Evolutionary conservation across 92 coral and sea anemone genomes (phyloP), one percentile per base, ranked within the genome.

Genomic region (Blastomussa wellsi): DNA sequence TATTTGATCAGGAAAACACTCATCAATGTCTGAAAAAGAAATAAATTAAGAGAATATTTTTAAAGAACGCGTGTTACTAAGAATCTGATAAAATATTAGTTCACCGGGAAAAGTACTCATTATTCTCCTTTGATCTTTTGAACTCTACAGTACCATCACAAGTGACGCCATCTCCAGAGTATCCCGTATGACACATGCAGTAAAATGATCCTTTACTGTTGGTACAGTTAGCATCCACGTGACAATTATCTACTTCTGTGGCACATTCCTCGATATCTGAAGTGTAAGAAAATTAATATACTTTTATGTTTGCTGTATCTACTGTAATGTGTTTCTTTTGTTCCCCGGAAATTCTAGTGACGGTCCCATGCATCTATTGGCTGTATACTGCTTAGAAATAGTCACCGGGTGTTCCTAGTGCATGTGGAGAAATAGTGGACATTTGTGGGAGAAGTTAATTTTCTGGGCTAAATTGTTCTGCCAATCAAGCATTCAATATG

Each of bases 161-260:
- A 0, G 79, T 86, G 67, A 86, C 92, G 38, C 93, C 95, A 84
- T 90, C 69, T 84, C 95, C 95, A 35, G 91, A 87, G 79, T 83
- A 92, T 33, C 96, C 96, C 67, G 82, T 55, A 74, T 82, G 90
- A 82, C 96, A 93, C 6, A 86, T 88, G 80, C 96, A 93, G 79
- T 77, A 88, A 84, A 88, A 93, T 69, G 94, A 88, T 72, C 96
- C 96, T 72, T 86, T 73, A 57, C 88, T 90, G 85, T 93, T 93
- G 83, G 90, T 82, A 41, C 96, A 93, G 86, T 88, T 90, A 67
- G 95, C 95, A 65, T 90, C 88, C 35, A 66, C 82, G 39, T 88
- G 88, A 77, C 91, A 88, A 81, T 85, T 74, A 35, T 89, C 72
- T 24, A 85, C n/a, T n/a, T n/a, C n/a, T n/a, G n/a, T n/a, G n/a